Evolutionary conservation across 2,888 invertebrate species (phyloP), one percentile per base, ranked within the genome.

Genomic region (Epicampocera succincta): DNA sequence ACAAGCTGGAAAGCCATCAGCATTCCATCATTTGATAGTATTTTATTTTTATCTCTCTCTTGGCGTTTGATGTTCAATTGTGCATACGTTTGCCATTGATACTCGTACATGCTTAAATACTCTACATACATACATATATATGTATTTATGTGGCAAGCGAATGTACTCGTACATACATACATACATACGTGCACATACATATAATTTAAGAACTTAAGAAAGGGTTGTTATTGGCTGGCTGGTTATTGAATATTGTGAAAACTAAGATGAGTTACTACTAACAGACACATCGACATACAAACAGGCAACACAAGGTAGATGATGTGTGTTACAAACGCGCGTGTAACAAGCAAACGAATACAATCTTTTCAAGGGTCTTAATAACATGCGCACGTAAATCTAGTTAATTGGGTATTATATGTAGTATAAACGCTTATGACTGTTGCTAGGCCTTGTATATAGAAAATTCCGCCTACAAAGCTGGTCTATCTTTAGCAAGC

Each of bases 321-420:
- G 12, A 17, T 48, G n/a, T n/a, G n/a, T n/a, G 29, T 19, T 19
- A 63, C 15, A 48, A 44, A 66, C 69, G 63, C 46, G 68, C 63
- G 68, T 81, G n/a, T 65, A 19, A 29, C 15, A 15, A 15, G 12
- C 11, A 13, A 56, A 58, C 61, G 5, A 17, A 50, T 52, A 61
- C n/a, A 21, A 42, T 52, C 29, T 77, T 63, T 72, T 66, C 50
- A 72, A 75, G 66, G 82, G 75, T 75, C 72, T 82, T 82, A 82
- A 69, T 61, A 78, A 82, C 82, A 80, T 83, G 84, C 74, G 82
- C 83, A 82, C 78, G 82, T 80, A 84, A 85, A 84, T 85, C 85
- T 84, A 84, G 68, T 66, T 85, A 85, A 85, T 85, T 85, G 85
- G 85, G 84, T 84, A 85, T 85, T 84, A 74, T 82, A 56, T n/a